Evolutionary conservation across 37 sponge, comb jelly and placozoan species (phyloP).

Genomic region (Eunapius fragilis): DNA sequence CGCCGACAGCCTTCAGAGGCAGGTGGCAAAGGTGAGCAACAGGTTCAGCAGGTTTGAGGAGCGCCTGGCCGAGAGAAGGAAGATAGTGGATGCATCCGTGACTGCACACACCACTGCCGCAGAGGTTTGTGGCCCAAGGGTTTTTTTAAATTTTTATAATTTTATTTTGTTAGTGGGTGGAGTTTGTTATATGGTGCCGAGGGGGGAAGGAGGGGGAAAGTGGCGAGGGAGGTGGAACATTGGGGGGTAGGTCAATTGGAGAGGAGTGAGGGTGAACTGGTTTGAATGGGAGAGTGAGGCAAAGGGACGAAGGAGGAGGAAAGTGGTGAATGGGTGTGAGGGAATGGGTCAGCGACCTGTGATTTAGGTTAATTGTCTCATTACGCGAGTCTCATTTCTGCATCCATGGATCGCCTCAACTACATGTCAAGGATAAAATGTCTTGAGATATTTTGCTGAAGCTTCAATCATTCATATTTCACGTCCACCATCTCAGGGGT

Average conservation of each 20-base stretch:
- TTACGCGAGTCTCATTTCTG: no score
- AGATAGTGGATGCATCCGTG: slow-evolving; percentile 40
- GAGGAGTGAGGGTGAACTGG: background rate
- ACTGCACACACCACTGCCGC: slow-evolving; percentile 20
- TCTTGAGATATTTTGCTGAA: no score
- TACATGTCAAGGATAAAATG: no score
- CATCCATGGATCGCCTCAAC: no score
- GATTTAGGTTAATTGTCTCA: no score
- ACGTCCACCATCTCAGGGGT: no score
- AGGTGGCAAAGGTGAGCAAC: slow-evolving; percentile 58
- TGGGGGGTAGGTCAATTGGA: background rate
- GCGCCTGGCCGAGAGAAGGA: slow-evolving; percentile 29
- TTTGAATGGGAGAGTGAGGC: background rate
- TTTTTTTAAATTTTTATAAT: background rate
- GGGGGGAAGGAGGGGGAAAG: background rate
- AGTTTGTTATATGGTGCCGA: background rate
- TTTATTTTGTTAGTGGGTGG: no score
- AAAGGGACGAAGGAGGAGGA: background rate
- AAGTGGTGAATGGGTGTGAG: no score
- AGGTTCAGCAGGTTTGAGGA: slow-evolving; percentile 48
- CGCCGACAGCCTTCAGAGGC: slow-evolving; percentile 44
- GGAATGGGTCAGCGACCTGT: no score
- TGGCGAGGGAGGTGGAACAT: background rate
- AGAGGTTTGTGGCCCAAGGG: slow-evolving; percentile 17
- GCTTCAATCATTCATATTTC: no score